Conservation (phyloP, 2,888 invertebrate species). For the Zygogramma bicolorata region DNA sequence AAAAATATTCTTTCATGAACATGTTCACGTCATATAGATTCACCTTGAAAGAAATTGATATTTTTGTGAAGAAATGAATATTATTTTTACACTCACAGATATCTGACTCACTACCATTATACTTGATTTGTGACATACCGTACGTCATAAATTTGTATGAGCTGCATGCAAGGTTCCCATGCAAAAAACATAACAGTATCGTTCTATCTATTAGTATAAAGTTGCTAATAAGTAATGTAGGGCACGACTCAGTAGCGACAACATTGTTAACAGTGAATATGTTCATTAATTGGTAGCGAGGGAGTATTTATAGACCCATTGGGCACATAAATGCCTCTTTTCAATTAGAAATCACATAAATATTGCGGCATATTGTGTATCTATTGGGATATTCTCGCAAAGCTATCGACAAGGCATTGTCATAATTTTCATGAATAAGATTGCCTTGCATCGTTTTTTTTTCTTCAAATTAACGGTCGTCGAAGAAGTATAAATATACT, state of each 20-base stretch:
- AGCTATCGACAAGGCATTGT: background rate
- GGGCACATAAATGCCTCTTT: conserved; percentile 41
- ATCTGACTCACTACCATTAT: too few species aligned
- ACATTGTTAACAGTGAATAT: conserved; percentile 44
- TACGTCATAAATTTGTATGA: background rate
- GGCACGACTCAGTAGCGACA: conserved; percentile 40
- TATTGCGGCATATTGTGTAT: conserved; percentile 8
- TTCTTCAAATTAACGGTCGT: background rate
- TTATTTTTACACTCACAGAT: too few species aligned
- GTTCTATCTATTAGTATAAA: background rate
- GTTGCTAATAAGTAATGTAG: conserved; percentile 26
- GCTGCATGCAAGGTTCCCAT: background rate
- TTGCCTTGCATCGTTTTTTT: background rate
- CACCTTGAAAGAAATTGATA: too few species aligned
- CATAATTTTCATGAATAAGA: background rate
- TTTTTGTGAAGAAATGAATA: too few species aligned
- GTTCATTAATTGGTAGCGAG: conserved; percentile 46
- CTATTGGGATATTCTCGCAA: background rate
- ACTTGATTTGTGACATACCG: background rate
- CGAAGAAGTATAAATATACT: background rate
- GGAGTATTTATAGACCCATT: conserved; percentile 46
- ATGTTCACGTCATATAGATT: too few species aligned
- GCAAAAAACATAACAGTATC: background rate
- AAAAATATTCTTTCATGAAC: background rate
- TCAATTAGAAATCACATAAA: conserved; percentile 39